phyloP scores from a whole-genome alignment of 1,140 invertebrate genomes.

The Zaprionus davidi region DNA sequence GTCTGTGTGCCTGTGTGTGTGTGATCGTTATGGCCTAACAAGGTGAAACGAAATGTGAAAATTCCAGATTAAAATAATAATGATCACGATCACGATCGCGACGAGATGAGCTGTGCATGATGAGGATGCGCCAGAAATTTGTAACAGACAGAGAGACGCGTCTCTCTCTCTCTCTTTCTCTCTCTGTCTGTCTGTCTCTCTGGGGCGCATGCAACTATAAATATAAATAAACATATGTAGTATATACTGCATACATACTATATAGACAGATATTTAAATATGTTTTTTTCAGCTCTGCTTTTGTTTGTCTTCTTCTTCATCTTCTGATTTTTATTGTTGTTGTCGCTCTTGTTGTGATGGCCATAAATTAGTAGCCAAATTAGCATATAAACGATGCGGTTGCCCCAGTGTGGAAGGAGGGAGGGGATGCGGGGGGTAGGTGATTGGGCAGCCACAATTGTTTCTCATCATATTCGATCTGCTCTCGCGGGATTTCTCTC shows the following conservation, averaged over 20 bases:
- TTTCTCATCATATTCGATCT: constrained; percentile 1
- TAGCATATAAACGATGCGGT: constrained; percentile 77
- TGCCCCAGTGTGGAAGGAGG: constrained; percentile 22
- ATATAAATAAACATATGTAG: constrained; percentile 52
- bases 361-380: constrained; percentile 75
- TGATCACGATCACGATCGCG: constrained; percentile 25
- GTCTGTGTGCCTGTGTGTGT: constrained; percentile 45
- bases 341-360: constrained; percentile 79
- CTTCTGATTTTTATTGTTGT: constrained; percentile 54
- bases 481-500: neutral
- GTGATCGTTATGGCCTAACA: constrained; percentile 68
- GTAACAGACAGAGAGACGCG: constrained; percentile 67
- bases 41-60: constrained; percentile 79
- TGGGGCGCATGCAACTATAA: constrained; percentile 48
- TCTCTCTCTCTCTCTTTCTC: neutral
- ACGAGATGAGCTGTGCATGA: neutral
- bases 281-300: constrained; percentile 25
- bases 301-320: constrained; percentile 1
- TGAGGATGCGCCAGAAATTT: constrained; percentile 52
- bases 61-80: constrained; percentile 55
- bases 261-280: constrained; percentile 21
- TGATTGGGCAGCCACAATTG: too few species aligned
- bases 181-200: neutral
- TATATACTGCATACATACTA: constrained; percentile 7
- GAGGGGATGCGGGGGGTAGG: too few species aligned